Conservation (phyloP, 2,797 vertebrate species). For the Galago senegalensis region DNA sequence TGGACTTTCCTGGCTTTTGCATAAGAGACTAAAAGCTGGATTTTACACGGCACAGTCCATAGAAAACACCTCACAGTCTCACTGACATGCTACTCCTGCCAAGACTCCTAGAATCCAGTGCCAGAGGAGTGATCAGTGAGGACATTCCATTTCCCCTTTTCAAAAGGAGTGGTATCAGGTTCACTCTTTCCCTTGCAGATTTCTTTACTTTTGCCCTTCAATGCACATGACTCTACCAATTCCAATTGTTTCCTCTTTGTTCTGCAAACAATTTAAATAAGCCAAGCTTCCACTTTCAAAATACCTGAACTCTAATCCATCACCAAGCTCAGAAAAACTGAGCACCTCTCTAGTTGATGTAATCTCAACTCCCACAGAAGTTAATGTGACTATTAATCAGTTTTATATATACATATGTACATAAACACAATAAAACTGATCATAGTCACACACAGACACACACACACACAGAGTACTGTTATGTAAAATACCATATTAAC, state of each 20-base stretch:
- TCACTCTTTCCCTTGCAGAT: neutral
- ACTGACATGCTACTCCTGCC: neutral
- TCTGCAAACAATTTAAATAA: slow-evolving; percentile 44
- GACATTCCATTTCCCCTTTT: neutral
- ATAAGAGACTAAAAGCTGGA: neutral
- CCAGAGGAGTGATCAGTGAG: neutral
- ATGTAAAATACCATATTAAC: neutral
- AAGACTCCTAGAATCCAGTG: neutral
- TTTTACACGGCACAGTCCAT: neutral
- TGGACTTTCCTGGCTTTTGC: neutral
- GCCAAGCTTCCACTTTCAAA: neutral
- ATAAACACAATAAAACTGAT: no score
- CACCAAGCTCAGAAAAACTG: neutral
- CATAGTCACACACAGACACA: no score
- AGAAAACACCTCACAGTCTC: neutral
- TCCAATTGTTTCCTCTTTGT: neutral
- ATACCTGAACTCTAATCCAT: neutral
- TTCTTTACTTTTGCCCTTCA: neutral
- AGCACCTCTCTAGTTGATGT: neutral
- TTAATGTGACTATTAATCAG: neutral
- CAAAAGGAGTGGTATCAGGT: neutral
- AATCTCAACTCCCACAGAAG: neutral
- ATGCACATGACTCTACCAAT: neutral
- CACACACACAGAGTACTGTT: neutral
- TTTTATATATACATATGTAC: neutral